phyloP scores from a whole-genome alignment of 2,113 vertebrate species.

The Saccopteryx bilineata region DNA sequence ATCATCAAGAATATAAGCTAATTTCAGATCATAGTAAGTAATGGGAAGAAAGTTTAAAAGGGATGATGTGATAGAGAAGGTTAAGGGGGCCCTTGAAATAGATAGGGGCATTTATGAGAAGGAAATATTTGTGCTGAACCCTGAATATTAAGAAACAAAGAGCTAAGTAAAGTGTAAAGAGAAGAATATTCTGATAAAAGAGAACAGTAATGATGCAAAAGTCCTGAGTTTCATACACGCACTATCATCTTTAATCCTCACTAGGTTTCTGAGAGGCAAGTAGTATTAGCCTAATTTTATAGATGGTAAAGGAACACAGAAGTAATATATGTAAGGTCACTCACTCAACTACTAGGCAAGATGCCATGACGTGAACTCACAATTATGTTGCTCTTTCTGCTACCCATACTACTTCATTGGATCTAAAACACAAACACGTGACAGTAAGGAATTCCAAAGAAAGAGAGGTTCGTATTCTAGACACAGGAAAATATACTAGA shows the following conservation, averaged over 20 bases:
- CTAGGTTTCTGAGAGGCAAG: not conserved
- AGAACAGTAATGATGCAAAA: not conserved
- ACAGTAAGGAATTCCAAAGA: not conserved
- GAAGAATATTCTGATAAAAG: not conserved
- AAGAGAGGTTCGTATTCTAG: not conserved
- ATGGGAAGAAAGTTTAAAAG: not conserved
- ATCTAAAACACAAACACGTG: not conserved
- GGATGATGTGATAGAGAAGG: not conserved
- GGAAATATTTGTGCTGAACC: not conserved
- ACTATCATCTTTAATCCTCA: not conserved
- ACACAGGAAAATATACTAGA: not conserved
- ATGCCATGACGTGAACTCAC: not conserved
- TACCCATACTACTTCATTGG: not conserved
- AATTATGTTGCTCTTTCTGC: not conserved
- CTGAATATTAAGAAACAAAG: conserved; percentile 14
- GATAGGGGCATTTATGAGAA: not conserved
- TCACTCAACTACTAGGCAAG: not conserved
- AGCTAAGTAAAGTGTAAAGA: not conserved
- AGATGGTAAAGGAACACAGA: not conserved
- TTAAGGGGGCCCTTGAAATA: not conserved
- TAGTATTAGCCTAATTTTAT: not conserved
- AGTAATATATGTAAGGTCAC: not conserved
- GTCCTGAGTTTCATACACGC: not conserved
- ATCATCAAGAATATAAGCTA: not conserved
- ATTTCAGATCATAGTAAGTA: not conserved